These are phyloP conservation scores for Agapetus fuscipes DNA, from an alignment of 2,888 invertebrate genomes.

Conservation along the genomic window DNA sequence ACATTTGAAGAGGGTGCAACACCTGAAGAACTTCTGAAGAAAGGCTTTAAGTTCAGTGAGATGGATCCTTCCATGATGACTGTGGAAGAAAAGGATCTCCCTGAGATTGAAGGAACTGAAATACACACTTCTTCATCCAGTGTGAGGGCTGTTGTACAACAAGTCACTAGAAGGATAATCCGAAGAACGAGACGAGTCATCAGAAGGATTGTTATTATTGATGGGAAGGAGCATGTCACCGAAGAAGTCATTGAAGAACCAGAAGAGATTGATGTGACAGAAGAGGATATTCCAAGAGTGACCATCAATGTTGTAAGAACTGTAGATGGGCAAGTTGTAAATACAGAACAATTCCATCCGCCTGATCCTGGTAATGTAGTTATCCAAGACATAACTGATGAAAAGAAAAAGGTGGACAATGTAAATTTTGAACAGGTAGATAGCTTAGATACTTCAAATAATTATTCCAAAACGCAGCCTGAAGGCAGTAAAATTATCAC, in stretches of 20 bases:
- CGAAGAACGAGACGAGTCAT: slow-evolving; percentile 67
- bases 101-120: slow-evolving; percentile 30
- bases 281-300: slow-evolving; percentile 62
- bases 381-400: neutral
- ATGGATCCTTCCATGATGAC: slow-evolving; percentile 23
- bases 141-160: slow-evolving; percentile 71
- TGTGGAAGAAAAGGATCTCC: slow-evolving; percentile 28
- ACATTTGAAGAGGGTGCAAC: slow-evolving; percentile 46
- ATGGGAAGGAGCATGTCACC: slow-evolving; percentile 74
- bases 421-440: slow-evolving; percentile 22
- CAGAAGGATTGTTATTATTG: slow-evolving; percentile 63
- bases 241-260: slow-evolving; percentile 82
- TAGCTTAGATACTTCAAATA: slow-evolving; percentile 16
- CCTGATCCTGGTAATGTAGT: slow-evolving; percentile 11
- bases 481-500: neutral
- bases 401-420: slow-evolving; percentile 11
- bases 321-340: slow-evolving; percentile 40
- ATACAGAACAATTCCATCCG: slow-evolving; percentile 17
- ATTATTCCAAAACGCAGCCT: slow-evolving; percentile 8
- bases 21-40: slow-evolving; percentile 37
- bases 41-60: slow-evolving; percentile 32
- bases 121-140: slow-evolving; percentile 57
- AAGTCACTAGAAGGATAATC: slow-evolving; percentile 69
- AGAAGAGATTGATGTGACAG: slow-evolving; percentile 61
- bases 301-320: slow-evolving; percentile 55